Evolutionary conservation across 1,140 invertebrate genomes (phyloP).

Genomic region (Scaptomyza hsui): DNA sequence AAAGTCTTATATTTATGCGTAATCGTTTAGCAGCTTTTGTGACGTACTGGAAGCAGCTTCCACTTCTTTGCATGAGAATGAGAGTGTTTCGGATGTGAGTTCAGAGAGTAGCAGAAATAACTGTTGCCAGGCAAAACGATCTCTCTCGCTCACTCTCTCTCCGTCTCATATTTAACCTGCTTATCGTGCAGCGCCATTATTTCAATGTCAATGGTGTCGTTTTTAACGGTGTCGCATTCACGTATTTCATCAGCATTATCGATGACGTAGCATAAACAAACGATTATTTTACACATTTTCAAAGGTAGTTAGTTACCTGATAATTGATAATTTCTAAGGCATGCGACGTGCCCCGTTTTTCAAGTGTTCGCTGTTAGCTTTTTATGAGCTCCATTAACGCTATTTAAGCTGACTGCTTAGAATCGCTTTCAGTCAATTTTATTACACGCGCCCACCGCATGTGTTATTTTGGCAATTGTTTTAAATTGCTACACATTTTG

Average conservation of each 20-base stretch:
- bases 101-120: slow-evolving; percentile 1
- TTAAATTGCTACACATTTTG: slow-evolving; percentile 11
- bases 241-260: slow-evolving; percentile 59
- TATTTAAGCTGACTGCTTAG: slow-evolving; percentile 4
- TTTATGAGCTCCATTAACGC: slow-evolving; percentile 7
- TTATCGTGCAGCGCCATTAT: slow-evolving; percentile 51
- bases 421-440: neutral
- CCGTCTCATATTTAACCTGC: slow-evolving; percentile 33
- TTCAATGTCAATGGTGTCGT: slow-evolving; percentile 79
- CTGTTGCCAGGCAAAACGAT: slow-evolving; percentile 63
- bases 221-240: slow-evolving; percentile 34
- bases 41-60: no score
- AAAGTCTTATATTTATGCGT: slow-evolving; percentile 42
- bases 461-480: slow-evolving; percentile 8
- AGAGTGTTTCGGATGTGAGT: neutral
- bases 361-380: neutral
- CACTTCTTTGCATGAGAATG: no score
- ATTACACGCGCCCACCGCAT: slow-evolving; percentile 16
- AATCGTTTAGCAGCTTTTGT: slow-evolving; percentile 27
- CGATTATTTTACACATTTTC: slow-evolving; percentile 9
- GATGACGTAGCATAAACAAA: slow-evolving; percentile 57
- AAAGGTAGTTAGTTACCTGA: neutral
- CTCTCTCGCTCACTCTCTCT: slow-evolving; percentile 1
- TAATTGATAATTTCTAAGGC: neutral
- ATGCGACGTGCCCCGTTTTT: slow-evolving; percentile 17